Evolutionary conservation across 2,888 invertebrate genomes (phyloP).

Genomic region (Mactromeris polynyma): DNA sequence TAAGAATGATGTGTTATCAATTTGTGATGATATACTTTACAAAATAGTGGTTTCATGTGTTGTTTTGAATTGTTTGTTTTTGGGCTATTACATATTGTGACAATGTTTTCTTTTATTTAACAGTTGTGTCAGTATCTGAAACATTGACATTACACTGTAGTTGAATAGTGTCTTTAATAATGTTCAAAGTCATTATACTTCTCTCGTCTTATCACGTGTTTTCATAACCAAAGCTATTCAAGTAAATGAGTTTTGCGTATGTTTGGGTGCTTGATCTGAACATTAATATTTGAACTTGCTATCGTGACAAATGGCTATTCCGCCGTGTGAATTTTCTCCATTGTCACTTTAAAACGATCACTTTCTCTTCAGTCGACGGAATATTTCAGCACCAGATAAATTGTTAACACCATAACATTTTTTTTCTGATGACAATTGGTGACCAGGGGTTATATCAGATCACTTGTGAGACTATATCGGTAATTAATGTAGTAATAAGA

Average conservation of each 20-base stretch:
- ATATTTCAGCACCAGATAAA: neutral
- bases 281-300: neutral
- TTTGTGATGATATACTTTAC: no score
- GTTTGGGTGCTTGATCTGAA: neutral
- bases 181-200: no score
- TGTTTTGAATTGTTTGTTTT: no score
- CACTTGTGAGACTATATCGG: neutral
- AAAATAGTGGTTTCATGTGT: no score
- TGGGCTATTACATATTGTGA: no score
- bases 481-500: neutral
- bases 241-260: neutral
- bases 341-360: neutral
- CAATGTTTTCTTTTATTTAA: no score
- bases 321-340: neutral
- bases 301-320: neutral
- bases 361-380: neutral
- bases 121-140: no score
- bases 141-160: no score
- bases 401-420: neutral
- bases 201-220: neutral
- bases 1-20: no score
- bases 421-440: neutral
- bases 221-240: neutral
- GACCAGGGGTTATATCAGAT: neutral
- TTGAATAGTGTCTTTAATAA: no score